Evolutionary conservation across 2,113 vertebrate species (phyloP).

Genomic region (Acrocephalus arundinaceus): DNA sequence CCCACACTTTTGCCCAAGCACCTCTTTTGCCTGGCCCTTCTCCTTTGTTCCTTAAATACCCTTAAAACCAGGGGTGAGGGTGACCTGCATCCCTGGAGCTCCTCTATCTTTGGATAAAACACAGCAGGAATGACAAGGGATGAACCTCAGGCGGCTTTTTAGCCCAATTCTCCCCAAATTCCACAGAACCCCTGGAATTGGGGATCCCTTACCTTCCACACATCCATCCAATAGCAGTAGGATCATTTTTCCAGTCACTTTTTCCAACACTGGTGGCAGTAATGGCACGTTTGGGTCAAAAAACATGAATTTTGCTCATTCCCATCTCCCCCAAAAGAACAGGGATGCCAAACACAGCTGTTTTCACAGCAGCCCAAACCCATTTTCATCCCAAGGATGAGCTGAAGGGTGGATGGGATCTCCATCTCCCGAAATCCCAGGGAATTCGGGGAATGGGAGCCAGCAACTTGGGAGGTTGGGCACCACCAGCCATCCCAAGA

Average conservation of each 20-base stretch:
- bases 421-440: neutral
- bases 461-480: conserved; percentile 29
- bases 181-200: accelerated
- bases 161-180: neutral
- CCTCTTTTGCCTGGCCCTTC: neutral
- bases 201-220: neutral
- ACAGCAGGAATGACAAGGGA: accelerated
- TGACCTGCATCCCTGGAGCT: neutral
- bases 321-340: neutral
- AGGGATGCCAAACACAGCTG: neutral
- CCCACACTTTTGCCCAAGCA: neutral
- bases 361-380: neutral
- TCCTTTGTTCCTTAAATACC: neutral
- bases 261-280: too few relatives aligned
- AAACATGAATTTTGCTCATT: neutral
- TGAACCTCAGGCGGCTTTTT: neutral
- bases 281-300: neutral
- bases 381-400: too few relatives aligned
- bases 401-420: neutral
- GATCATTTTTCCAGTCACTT: neutral
- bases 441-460: neutral
- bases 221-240: neutral
- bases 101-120: accelerated
- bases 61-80: neutral
- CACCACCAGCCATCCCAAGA: neutral